Percentiles rank a stretch among this genome's conserved stretches.
These are phyloP conservation scores for Vulpes vulpes DNA, from an alignment of 2,113 vertebrate species.

Conservation along the genomic window DNA sequence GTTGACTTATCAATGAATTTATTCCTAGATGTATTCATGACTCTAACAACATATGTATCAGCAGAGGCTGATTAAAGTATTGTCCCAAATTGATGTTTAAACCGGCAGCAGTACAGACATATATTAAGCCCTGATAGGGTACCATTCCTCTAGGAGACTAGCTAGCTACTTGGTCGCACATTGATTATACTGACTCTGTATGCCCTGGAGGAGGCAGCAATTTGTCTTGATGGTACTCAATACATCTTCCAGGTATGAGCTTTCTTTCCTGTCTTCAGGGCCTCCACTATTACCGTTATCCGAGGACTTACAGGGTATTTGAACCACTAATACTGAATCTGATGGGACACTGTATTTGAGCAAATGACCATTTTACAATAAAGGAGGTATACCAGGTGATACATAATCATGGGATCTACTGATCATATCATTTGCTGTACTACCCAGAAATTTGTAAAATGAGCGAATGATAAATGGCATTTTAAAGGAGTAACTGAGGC, in stretches of 20 bases:
- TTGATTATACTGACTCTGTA: not conserved
- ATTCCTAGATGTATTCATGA: not conserved
- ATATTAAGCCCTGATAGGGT: not conserved
- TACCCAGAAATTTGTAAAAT: not conserved
- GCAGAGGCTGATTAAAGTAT: not conserved
- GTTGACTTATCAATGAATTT: too few species aligned
- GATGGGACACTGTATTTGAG: not conserved
- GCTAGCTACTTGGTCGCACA: not conserved
- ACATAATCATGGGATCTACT: not conserved
- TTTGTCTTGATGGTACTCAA: not conserved
- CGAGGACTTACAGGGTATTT: not conserved
- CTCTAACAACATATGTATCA: not conserved
- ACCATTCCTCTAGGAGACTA: not conserved
- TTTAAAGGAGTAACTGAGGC: not conserved
- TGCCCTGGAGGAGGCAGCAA: not conserved
- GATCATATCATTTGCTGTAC: not conserved
- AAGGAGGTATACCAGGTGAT: not conserved
- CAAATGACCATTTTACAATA: not conserved
- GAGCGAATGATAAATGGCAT: not conserved
- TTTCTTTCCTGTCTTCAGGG: not conserved
- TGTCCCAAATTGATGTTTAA: not conserved
- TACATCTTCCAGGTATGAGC: not conserved
- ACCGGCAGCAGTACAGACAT: not conserved
- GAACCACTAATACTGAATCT: not conserved
- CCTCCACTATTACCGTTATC: not conserved